Percentiles rank a stretch among this genome's conserved stretches.
These are phyloP conservation scores for Esox lucius DNA, from an alignment of 2,797 vertebrate species.

Conservation along the genomic window DNA sequence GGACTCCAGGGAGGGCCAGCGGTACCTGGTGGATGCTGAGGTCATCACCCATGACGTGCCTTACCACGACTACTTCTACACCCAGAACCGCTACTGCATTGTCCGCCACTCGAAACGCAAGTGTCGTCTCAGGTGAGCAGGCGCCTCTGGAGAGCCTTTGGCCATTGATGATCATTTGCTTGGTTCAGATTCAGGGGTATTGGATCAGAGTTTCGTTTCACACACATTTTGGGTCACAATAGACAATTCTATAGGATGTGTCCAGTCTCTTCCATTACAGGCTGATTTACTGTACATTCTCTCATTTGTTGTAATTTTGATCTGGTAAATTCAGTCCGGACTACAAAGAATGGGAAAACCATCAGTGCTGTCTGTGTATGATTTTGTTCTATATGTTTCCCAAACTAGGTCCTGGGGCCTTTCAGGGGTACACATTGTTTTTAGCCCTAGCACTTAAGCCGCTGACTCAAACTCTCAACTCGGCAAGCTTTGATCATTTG, in stretches of 20 bases:
- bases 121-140: conserved; percentile 86
- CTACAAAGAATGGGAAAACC: neutral
- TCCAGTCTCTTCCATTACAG: neutral
- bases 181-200: neutral
- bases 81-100: conserved; percentile 88
- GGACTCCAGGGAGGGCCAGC: conserved; percentile 84
- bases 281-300: neutral
- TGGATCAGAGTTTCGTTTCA: neutral
- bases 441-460: no score
- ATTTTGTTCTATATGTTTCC: no score
- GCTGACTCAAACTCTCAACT: no score
- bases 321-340: neutral
- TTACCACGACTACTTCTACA: conserved; percentile 98
- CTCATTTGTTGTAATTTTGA: neutral
- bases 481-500: no score
- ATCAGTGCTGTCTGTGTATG: neutral
- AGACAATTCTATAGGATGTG: no score
- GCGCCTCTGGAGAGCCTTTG: neutral
- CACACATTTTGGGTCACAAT: neutral
- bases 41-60: conserved; percentile 93
- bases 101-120: conserved; percentile 82
- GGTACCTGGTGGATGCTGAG: conserved; percentile 86
- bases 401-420: no score
- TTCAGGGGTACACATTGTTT: no score
- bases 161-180: neutral